Percentiles rank a stretch among this genome's conserved stretches.
phyloP scores from a whole-genome alignment of 2,113 vertebrate species.

The Meriones unguiculatus region DNA sequence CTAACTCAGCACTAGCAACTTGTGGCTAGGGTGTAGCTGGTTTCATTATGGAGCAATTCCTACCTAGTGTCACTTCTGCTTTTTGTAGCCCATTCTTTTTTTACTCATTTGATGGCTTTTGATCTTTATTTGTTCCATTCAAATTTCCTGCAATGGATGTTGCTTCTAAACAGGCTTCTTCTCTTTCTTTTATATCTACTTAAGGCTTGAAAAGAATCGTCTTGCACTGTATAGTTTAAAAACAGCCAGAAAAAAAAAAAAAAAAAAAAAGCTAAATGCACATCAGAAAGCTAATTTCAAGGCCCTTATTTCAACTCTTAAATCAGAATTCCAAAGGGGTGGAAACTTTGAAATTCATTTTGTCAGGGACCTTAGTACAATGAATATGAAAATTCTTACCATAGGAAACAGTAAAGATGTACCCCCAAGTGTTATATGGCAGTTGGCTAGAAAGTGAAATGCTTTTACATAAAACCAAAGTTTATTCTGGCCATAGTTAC shows the following conservation, averaged over 20 bases:
- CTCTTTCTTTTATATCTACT: neutral
- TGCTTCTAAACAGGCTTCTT: neutral
- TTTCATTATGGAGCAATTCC: neutral
- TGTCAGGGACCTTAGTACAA: neutral
- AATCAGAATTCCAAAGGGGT: neutral
- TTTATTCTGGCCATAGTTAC: neutral
- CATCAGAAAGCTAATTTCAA: neutral
- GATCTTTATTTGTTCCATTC: neutral
- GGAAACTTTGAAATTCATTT: neutral
- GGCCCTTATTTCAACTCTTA: neutral
- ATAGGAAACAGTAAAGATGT: neutral
- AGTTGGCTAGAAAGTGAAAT: neutral
- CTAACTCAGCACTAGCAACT: neutral
- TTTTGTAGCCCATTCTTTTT: neutral
- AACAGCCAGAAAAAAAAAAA: neutral
- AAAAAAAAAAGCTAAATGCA: neutral
- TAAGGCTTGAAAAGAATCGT: neutral
- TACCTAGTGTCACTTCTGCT: neutral
- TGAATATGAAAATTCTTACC: neutral
- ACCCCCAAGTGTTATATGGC: neutral
- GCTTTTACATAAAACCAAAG: neutral
- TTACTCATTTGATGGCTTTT: neutral
- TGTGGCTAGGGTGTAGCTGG: too few relatives aligned
- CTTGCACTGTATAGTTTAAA: neutral
- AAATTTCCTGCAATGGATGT: neutral